Base-by-base conservation (phyloP, 2,888 invertebrate genomes). In the Heteropelma amictum region DNA sequence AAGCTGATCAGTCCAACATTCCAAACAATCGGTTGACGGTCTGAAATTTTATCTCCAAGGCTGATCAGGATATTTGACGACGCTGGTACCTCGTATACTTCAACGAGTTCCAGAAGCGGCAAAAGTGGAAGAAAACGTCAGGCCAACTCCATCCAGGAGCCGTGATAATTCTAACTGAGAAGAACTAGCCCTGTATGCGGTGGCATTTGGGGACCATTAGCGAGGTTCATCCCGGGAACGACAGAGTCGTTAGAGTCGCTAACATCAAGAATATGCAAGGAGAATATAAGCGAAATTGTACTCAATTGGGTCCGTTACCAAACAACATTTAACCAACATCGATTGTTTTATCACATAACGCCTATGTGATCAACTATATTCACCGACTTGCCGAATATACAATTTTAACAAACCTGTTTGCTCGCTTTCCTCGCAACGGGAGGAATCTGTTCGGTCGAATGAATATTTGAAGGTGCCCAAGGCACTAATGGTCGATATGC, bases 61-160 rank as follows among this genome's bases (percentile, higher is more conserved):
- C 81, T 26, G 70, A 77, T 6, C 81, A 83, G 26, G 75, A 79
- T 28, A 81, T 76, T 26, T 84, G 71, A 83, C 79, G 68, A 42
- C 65, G 69, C n/a, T 83, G 80, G 78, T 61, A 73, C 21, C 69
- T 68, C 72, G 83, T 81, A 60, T 83, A 83, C 47, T 73, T 58
- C 14, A 58, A 17, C 58, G 58, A 58, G 30, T 42, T 58, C 42
- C 58, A 58, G 17, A 58, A 58, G 28, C 58, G 58, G 14, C 58
- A 58, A 17, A 40, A 58, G 17, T 58, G 58, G 58, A 40, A 58
- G 28, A 42, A 58, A 28, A 28, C 58, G 10, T 42, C 58, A 17
- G 40, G 30, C 14, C 58, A 58, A 58, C 40, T 58, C 7, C 58
- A 42, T 28, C 58, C 42, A 58, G 58, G 58, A 42, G 28, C 12